These are phyloP conservation scores for Trachelipus rathkii DNA, from an alignment of 1,140 invertebrate species.

Conservation along the genomic window DNA sequence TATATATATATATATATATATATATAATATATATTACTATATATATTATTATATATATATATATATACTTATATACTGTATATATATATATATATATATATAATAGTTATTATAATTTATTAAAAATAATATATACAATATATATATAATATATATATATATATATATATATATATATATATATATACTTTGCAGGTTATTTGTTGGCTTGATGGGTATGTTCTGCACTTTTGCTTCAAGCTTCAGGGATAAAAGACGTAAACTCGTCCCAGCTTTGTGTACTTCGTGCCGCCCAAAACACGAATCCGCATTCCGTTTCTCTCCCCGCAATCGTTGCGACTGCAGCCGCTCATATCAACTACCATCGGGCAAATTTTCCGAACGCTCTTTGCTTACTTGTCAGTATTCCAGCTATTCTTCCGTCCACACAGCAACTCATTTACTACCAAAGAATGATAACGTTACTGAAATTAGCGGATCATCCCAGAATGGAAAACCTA, in stretches of 20 bases:
- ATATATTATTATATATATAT: too few species aligned
- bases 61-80: too few species aligned
- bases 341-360: neutral
- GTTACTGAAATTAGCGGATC: too few species aligned
- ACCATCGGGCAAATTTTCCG: neutral
- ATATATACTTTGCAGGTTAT: constrained; percentile 25
- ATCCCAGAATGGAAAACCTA: too few species aligned
- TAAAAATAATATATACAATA: too few species aligned
- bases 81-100: too few species aligned
- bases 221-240: constrained; percentile 29
- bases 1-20: constrained; percentile 14
- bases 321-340: neutral
- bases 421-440: neutral
- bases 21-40: too few species aligned
- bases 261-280: neutral
- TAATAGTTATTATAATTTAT: too few species aligned
- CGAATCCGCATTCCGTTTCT: neutral
- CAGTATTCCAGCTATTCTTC: constrained; percentile 1
- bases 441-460: neutral
- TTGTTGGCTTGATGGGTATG: constrained; percentile 32
- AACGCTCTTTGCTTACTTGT: neutral
- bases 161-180: neutral
- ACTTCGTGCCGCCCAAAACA: neutral
- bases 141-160: neutral
- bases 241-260: constrained; percentile 26